Conservation (phyloP, 2,113 vertebrate genomes). For the Campylorhamphus procurvoides region DNA sequence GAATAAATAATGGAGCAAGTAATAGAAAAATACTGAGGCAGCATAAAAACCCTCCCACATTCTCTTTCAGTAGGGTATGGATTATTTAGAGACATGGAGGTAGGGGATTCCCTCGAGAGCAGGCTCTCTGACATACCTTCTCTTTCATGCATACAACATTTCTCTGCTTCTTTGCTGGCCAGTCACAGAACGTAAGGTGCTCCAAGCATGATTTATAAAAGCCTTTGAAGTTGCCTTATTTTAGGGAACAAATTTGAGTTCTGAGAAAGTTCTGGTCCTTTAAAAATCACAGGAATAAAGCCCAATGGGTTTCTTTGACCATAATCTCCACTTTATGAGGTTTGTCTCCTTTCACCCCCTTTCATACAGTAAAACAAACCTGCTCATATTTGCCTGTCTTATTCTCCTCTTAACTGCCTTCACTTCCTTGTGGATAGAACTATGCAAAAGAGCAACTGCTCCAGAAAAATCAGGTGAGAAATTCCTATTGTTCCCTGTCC, state of each 20-base stretch:
- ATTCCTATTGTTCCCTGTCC: slow-evolving; percentile 6
- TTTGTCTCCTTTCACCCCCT: not conserved
- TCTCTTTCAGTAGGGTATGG: not conserved
- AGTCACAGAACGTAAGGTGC: not conserved
- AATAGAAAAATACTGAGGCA: slow-evolving; percentile 34
- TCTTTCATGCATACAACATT: not conserved
- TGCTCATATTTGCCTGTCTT: not conserved
- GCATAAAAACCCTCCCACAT: not conserved
- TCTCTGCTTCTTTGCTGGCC: not conserved
- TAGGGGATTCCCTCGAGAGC: not conserved
- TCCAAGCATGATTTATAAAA: not conserved
- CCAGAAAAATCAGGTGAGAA: slow-evolving; percentile 23
- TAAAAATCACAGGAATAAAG: not conserved
- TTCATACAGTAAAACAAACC: not conserved
- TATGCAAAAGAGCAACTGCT: not conserved
- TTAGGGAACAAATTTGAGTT: not conserved
- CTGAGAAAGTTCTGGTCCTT: not conserved
- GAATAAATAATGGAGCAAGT: slow-evolving; percentile 54
- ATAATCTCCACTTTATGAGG: not conserved
- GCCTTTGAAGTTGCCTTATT: not conserved
- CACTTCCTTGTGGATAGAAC: not conserved
- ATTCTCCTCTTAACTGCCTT: not conserved
- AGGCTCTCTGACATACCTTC: not conserved
- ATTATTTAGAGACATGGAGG: not conserved
- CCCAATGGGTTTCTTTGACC: not conserved